phyloP scores from a whole-genome alignment of 2,888 invertebrate species.

The Dusona sp. region DNA sequence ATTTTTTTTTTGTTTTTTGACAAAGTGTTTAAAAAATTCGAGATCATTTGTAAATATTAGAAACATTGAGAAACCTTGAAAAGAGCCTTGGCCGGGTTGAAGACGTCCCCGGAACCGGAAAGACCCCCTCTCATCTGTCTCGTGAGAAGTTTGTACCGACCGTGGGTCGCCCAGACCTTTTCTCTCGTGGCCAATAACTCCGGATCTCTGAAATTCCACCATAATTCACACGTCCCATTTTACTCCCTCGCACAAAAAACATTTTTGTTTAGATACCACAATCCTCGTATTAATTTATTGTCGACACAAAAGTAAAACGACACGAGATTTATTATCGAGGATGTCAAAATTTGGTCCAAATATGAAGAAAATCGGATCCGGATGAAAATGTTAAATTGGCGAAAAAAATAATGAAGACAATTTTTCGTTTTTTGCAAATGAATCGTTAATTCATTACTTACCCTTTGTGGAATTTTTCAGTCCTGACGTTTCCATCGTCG shows the following conservation, averaged over 20 bases:
- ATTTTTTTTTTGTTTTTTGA: too few relatives aligned
- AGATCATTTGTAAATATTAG: background rate
- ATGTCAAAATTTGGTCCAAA: background rate
- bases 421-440: background rate
- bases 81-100: conserved; percentile 78
- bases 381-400: background rate
- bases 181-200: conserved; percentile 73
- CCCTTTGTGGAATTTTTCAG: conserved; percentile 79
- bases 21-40: too few relatives aligned
- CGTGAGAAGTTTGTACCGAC: conserved; percentile 79
- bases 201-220: conserved; percentile 75
- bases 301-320: background rate
- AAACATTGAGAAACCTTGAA: conserved; percentile 77
- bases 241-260: background rate
- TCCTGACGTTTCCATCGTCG: conserved; percentile 72
- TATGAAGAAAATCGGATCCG: background rate
- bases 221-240: conserved; percentile 3
- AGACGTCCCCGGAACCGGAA: conserved; percentile 80
- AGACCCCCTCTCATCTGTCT: conserved; percentile 80
- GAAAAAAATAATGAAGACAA: background rate
- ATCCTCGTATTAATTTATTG: background rate
- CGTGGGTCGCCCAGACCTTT: conserved; percentile 76
- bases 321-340: background rate
- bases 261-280: background rate
- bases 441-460: conserved; percentile 68